These are phyloP conservation scores for Synergus gifuensis DNA, from an alignment of 2,888 invertebrate genomes.

Conservation along the genomic window DNA sequence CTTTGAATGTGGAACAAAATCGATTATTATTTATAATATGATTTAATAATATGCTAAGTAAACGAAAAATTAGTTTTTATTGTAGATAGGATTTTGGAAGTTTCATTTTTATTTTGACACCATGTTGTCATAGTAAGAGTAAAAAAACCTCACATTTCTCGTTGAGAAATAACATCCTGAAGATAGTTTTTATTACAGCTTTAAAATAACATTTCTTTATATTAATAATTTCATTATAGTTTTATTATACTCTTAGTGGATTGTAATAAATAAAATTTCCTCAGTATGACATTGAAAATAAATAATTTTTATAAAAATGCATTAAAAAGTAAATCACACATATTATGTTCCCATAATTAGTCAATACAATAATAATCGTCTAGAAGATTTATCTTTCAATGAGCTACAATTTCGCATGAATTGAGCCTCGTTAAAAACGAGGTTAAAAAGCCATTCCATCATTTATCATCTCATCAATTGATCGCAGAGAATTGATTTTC, in stretches of 20 bases:
- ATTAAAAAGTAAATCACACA: too few relatives aligned
- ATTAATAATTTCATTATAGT: neutral
- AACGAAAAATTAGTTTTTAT: neutral
- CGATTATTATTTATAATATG: too few relatives aligned
- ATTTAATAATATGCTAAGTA: too few relatives aligned
- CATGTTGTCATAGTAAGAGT: neutral
- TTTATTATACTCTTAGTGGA: neutral
- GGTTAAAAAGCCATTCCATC: neutral
- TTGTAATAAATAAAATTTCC: too few relatives aligned
- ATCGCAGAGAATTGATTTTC: neutral
- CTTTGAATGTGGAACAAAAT: too few relatives aligned
- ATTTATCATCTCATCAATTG: neutral
- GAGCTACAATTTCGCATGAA: neutral
- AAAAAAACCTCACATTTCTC: neutral
- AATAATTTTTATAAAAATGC: too few relatives aligned
- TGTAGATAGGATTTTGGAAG: neutral
- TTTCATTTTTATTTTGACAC: neutral
- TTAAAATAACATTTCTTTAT: constrained; percentile 1
- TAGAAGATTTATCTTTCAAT: neutral
- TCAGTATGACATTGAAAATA: too few relatives aligned
- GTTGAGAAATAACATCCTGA: neutral
- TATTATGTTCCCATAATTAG: neutral
- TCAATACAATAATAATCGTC: neutral
- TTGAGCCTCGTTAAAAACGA: neutral
- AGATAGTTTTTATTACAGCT: neutral